Evolutionary conservation across 2,797 vertebrate genomes (phyloP).

Genomic region (Propithecus deckenii): DNA sequence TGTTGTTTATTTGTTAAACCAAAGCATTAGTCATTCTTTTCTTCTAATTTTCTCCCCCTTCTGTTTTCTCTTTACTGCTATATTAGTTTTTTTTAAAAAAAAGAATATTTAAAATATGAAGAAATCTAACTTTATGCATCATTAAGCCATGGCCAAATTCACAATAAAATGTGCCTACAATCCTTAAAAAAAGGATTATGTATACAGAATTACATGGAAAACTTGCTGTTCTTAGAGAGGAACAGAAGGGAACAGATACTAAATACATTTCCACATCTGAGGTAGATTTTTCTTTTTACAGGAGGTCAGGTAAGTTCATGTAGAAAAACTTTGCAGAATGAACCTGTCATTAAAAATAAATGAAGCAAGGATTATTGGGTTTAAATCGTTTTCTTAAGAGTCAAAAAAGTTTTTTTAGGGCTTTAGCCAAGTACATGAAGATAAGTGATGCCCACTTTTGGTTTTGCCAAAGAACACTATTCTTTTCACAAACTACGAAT

Average conservation of each 20-base stretch:
- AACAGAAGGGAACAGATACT: conserved; percentile 42
- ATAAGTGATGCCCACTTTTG: conserved; percentile 9
- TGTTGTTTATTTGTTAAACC: conserved; percentile 41
- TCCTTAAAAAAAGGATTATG: neutral
- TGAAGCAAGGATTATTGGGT: conserved; percentile 38
- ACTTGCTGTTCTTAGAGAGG: conserved; percentile 47
- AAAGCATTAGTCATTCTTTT: conserved; percentile 43
- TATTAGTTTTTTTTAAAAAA: neutral
- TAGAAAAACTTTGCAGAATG: conserved; percentile 35
- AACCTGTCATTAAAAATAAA: conserved; percentile 57
- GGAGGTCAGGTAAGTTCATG: conserved; percentile 55
- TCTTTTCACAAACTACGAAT: neutral
- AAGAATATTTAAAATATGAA: conserved; percentile 56
- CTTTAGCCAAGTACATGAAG: conserved; percentile 27
- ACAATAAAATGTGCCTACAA: neutral
- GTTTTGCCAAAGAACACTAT: neutral
- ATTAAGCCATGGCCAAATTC: neutral
- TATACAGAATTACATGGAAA: conserved; percentile 34
- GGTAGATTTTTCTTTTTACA: conserved; percentile 56
- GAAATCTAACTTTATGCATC: conserved; percentile 47
- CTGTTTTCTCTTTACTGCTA: conserved; percentile 21
- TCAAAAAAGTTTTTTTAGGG: conserved; percentile 45
- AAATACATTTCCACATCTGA: conserved; percentile 55
- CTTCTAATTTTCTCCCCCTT: neutral
- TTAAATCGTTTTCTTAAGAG: conserved; percentile 53